These are phyloP conservation scores for Saimiri boliviensis DNA, from an alignment of 2,113 vertebrate genomes.

Conservation along the genomic window DNA sequence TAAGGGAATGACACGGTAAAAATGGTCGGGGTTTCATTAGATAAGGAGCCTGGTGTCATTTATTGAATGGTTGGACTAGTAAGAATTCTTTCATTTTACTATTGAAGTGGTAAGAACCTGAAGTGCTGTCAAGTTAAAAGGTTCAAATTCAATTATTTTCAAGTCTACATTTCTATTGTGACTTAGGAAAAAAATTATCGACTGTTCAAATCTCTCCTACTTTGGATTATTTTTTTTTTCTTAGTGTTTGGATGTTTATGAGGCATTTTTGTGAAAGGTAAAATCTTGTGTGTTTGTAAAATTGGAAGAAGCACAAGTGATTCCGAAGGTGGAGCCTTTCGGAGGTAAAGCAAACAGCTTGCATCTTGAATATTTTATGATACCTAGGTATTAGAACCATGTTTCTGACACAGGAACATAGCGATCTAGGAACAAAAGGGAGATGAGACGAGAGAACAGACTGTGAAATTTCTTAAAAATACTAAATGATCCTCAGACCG, in stretches of 20 bases:
- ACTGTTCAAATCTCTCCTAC: not conserved
- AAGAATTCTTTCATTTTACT: slow-evolving; percentile 31
- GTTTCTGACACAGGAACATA: slow-evolving; percentile 59
- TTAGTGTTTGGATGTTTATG: not conserved
- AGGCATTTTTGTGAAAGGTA: slow-evolving; percentile 34
- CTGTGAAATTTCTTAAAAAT: slow-evolving; percentile 53
- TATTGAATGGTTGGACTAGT: not conserved
- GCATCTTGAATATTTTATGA: slow-evolving; percentile 78
- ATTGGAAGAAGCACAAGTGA: slow-evolving; percentile 21
- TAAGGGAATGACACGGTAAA: not conserved
- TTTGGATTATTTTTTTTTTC: not conserved
- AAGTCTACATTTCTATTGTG: slow-evolving; percentile 3
- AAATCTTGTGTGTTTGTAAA: slow-evolving; percentile 23
- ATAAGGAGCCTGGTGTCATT: not conserved
- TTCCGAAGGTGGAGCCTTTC: slow-evolving; percentile 41
- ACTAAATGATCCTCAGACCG: slow-evolving; percentile 17
- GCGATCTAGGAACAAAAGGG: slow-evolving; percentile 65
- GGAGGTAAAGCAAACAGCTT: slow-evolving; percentile 75
- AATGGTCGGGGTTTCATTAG: not conserved
- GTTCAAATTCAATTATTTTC: slow-evolving; percentile 20
- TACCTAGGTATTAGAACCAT: slow-evolving; percentile 61
- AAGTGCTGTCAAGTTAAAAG: not conserved
- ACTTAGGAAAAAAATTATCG: not conserved
- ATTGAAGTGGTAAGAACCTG: not conserved
- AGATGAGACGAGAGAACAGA: slow-evolving; percentile 21